Base-by-base conservation (phyloP, 2,888 invertebrate genomes). In the Urechis unicinctus region DNA sequence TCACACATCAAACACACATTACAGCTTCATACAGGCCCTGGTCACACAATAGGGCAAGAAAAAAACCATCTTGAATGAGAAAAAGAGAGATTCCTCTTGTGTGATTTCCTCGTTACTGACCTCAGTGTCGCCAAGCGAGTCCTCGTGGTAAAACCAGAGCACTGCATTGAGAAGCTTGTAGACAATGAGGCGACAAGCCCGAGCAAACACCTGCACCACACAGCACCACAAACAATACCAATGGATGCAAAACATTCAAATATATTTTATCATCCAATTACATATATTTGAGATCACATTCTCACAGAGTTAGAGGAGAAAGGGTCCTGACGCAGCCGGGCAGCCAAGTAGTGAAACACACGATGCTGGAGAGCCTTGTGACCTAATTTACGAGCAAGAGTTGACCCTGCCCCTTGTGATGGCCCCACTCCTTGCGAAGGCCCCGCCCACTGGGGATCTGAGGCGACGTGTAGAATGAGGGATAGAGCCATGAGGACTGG, bases 401-500 rank as follows among this genome's bases (percentile, higher is more conserved):
- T 41, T n/a, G 50, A 44, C 1, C 51, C 57, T 21, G 60, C 61
- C n/a, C n/a, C n/a, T n/a, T n/a, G n/a, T n/a, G n/a, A n/a, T n/a
- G n/a, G n/a, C n/a, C n/a, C n/a, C n/a, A 1, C 55, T 56, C 21
- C 58, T n/a, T n/a, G n/a, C n/a, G n/a, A n/a, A n/a, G n/a, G n/a
- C n/a, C n/a, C n/a, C n/a, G n/a, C n/a, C n/a, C n/a, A n/a, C 58
- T 6, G 13, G 5, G 29, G 36, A 17, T 36, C 36, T 13, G 62
- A 53, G 30, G 61, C 64, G 21, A 72, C 53, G 53, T 71, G 68
- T 30, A 72, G 61, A 13, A 77, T 61, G 2, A 74, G 66, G 6
- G 74, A 65, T 78, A 78, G 78, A 41, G 68, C 63, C 31, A 79
- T 62, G 17, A 77, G 63, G 13, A 79, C 49, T 2, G 77, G 75